Base-by-base conservation (phyloP, 2,797 vertebrate species). In the Triplophysa yarkandensis region DNA sequence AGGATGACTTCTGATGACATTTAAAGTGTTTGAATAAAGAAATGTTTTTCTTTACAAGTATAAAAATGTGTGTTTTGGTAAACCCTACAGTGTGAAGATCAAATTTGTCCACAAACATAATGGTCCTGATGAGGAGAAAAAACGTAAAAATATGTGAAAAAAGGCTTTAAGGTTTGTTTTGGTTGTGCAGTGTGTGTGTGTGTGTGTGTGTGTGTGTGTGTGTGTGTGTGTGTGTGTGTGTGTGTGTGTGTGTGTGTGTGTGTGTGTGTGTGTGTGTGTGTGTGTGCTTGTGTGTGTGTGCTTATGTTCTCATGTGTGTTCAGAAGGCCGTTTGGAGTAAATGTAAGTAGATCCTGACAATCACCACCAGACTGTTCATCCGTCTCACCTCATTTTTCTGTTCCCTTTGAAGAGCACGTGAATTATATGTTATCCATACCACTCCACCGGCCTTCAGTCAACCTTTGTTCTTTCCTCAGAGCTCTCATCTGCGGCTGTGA, bases 391-490 rank as follows among this genome's bases (percentile, higher is more conserved):
- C 11, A n/a, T 60, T 67, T 68, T 39, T 23, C 7, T 1, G 27
- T 50, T 58, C 16, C 16, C 28, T 71, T 70, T 64, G 43, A 75
- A 60, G 64, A 41, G 4, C 19, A 67, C 32, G 39, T 75, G 73
- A 61, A 55, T 75, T 75, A 75, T 68, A 61, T 41, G 43, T 68
- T 75, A 75, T 75, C 72, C 50, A 74, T 67, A 74, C 54, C 52
- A 27, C 30, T 68, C 36, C 23, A 23, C 19, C 23, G n/a, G 10
- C 16, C 27, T 16, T 7, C n/a, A 46, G 25, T 46, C 16, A 46
- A 46, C 39, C 61, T 58, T 65, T 65, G 39, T 65, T 71, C 41
- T 71, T 34, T 27, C n/a, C 8, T 44, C 28, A 58, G 28, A 4
- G 28, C 55, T 19, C 34, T 43, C 64, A 16, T 36, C 16, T 46